Conservation (phyloP, 2,888 invertebrate genomes). For the Heteromurus nitidus region DNA sequence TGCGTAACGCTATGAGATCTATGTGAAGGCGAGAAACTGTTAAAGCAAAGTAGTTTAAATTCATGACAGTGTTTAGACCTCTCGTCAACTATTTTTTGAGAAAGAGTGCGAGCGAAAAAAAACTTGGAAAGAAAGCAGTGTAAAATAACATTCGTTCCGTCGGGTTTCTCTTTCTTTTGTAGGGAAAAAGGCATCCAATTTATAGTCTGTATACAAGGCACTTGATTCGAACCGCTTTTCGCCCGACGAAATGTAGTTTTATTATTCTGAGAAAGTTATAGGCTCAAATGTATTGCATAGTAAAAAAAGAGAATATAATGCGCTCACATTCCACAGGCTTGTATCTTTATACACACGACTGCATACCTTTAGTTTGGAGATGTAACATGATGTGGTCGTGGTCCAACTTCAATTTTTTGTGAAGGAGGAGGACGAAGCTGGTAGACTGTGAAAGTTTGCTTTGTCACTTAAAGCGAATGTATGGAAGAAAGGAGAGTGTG, state of each 20-base stretch:
- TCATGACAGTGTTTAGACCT: slow-evolving; percentile 31
- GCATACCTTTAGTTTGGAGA: no score
- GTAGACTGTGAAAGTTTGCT: slow-evolving; percentile 39
- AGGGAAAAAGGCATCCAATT: slow-evolving; percentile 11
- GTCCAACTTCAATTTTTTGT: background rate
- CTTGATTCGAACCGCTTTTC: slow-evolving; percentile 17
- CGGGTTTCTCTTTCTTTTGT: slow-evolving; percentile 46
- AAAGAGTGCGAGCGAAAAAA: slow-evolving; percentile 15
- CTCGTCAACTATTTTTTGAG: slow-evolving; percentile 14
- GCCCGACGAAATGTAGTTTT: background rate
- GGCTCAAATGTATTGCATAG: background rate
- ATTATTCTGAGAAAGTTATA: background rate
- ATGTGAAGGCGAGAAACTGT: slow-evolving; percentile 54
- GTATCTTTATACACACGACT: background rate
- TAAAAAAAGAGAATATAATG: no score
- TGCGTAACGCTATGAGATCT: slow-evolving; percentile 20
- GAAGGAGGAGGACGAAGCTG: background rate
- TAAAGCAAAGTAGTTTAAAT: slow-evolving; percentile 55
- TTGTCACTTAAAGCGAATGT: slow-evolving; percentile 54
- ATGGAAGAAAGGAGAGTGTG: slow-evolving; percentile 16
- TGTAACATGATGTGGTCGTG: no score
- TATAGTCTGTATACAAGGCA: background rate
- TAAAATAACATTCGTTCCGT: slow-evolving; percentile 60
- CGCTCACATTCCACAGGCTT: background rate
- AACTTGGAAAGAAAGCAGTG: slow-evolving; percentile 48